These are phyloP conservation scores for Masnerella sp. DNA, from an alignment of 2,888 invertebrate genomes.

Conservation along the genomic window DNA sequence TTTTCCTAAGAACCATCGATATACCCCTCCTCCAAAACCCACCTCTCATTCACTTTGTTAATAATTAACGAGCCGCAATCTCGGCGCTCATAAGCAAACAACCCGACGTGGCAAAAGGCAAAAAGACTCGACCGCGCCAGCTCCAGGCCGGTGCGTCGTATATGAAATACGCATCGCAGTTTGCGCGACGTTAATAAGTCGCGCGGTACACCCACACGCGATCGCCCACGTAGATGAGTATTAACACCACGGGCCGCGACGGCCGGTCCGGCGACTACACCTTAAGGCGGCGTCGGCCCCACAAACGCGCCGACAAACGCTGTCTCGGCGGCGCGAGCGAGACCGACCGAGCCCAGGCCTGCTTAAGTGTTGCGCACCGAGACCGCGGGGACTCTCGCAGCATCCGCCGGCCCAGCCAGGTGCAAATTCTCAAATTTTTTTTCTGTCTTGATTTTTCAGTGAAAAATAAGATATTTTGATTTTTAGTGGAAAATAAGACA, in stretches of 20 bases:
- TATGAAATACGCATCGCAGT: conserved; percentile 54
- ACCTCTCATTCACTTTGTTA: no score
- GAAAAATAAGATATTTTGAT: no score
- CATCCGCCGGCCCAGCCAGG: conserved; percentile 61
- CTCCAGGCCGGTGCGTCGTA: conserved; percentile 21
- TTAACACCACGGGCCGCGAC: conserved; percentile 54
- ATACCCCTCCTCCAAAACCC: no score
- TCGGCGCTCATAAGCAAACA: conserved; percentile 7
- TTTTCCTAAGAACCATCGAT: no score
- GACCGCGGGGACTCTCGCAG: conserved; percentile 41
- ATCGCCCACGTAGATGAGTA: conserved; percentile 57
- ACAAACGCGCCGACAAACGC: conserved; percentile 77
- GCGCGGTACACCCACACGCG: conserved; percentile 54
- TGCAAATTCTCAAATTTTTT: no score
- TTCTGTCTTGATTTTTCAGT: no score
- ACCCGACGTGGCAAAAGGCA: conserved; percentile 20
- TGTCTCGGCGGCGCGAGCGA: conserved; percentile 68
- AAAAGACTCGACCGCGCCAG: no score
- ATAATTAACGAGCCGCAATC: no score
- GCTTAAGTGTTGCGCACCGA: conserved; percentile 61
- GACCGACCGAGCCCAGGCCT: conserved; percentile 36
- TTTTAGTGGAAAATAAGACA: no score
- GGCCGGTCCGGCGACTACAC: conserved; percentile 63
- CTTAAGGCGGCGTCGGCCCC: conserved; percentile 72
- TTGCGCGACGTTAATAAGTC: conserved; percentile 60